Base-by-base conservation (phyloP, 2,888 invertebrate species). In the Plagodis pulveraria region DNA sequence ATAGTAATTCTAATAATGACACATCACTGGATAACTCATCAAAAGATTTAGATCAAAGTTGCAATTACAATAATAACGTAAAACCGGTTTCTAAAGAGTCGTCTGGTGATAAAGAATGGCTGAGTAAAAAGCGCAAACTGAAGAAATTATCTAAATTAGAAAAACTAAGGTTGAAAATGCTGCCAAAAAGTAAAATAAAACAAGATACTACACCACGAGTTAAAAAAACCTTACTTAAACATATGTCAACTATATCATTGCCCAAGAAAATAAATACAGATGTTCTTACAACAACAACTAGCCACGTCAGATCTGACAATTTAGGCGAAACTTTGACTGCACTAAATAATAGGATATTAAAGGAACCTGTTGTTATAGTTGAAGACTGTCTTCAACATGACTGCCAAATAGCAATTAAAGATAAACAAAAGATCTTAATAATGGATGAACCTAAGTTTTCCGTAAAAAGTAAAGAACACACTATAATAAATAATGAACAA, bases 111-210 rank as follows among this genome's bases (percentile, higher is more conserved):
- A 4, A 22, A 4, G 22, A 22, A 22, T 22, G 1, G 22, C 22
- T 22, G 22, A 22, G 22, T 22, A 22, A 22, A 22, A 22, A 22
- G 22, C 22, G 22, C 22, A 74, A 71, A 51, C 48, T 0, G 8
- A 79, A 65, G 58, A 87, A 83, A 70, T 62, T 78, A 58, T 79
- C 81, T 22, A 83, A 80, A 62, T 72, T 90, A 63, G 79, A 82
- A 48, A 86, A 78, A 70, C 61, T 88, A 8, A 81, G 80, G 52
- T 76, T 76, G 32, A 81, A 76, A 58, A 66, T 87, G 59, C 32
- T 76, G 58, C 84, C 87, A 2, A 87, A 80, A 71, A 70, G 70
- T 66, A 91, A 90, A 74, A 89, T 89, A 59, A 79, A 63, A 62
- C 62, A 58, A 6, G 52, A 44, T 32, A 0, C 10, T 40, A 10